phyloP scores from a whole-genome alignment of 2,888 invertebrate species.

The Oasisia sp. region DNA sequence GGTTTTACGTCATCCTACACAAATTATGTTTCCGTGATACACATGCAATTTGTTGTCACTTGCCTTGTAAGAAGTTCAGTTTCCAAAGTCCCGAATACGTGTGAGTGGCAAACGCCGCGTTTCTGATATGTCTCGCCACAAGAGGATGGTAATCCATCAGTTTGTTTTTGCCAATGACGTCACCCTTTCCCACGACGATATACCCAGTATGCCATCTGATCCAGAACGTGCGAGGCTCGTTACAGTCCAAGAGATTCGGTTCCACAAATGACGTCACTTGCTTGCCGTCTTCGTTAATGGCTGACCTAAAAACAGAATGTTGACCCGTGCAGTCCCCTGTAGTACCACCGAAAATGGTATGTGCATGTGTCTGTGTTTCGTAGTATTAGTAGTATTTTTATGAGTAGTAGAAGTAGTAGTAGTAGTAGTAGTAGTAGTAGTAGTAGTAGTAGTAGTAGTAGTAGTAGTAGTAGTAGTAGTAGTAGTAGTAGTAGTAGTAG shows the following conservation, averaged over 20 bases:
- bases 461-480: too few relatives aligned
- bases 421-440: too few relatives aligned
- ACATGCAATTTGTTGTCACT: neutral
- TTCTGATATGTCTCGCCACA: neutral
- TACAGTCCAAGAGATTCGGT: constrained; percentile 22
- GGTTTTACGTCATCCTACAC: neutral
- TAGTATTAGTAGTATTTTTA: too few relatives aligned
- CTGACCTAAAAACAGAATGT: neutral
- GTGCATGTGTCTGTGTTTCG: too few relatives aligned
- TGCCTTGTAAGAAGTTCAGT: neutral
- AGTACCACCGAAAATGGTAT: too few relatives aligned
- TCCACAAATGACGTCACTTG: constrained; percentile 6
- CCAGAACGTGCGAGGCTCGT: constrained; percentile 33
- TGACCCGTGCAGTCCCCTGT: too few relatives aligned
- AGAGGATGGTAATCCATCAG: constrained; percentile 33
- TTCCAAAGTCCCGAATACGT: neutral
- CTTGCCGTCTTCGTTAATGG: neutral
- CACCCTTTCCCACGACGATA: constrained; percentile 33
- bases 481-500: too few relatives aligned
- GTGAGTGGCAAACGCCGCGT: neutral
- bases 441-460: too few relatives aligned
- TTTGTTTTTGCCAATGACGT: constrained; percentile 27
- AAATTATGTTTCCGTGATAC: neutral
- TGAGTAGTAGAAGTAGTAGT: too few relatives aligned
- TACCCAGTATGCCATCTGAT: constrained; percentile 30